Conservation (phyloP, 2,888 invertebrate species). For the Eurois occulta region DNA sequence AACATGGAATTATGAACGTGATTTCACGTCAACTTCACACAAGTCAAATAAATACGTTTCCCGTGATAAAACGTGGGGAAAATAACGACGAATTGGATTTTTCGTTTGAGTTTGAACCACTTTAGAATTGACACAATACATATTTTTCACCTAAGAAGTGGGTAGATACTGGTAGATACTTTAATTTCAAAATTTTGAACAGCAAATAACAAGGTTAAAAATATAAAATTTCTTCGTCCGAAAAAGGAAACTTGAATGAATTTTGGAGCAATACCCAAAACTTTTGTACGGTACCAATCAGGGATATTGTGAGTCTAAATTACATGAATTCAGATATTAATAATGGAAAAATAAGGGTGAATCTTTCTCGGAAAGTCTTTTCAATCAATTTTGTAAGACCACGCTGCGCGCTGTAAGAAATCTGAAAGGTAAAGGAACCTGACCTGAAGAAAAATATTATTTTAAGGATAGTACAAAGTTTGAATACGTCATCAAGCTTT, state of each 20-base stretch:
- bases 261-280: constrained; percentile 28
- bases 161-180: background rate
- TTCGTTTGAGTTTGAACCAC: constrained; percentile 13
- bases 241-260: constrained; percentile 28
- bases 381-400: background rate
- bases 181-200: constrained; percentile 23
- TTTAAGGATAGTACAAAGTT: background rate
- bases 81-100: constrained; percentile 34
- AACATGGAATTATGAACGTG: constrained; percentile 51
- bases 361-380: background rate
- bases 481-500: background rate
- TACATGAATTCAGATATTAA: constrained; percentile 44
- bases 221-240: constrained; percentile 25
- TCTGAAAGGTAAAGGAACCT: background rate
- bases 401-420: background rate
- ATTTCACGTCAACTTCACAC: constrained; percentile 49
- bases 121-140: constrained; percentile 1
- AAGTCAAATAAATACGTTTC: constrained; percentile 46
- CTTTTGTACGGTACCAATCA: constrained; percentile 54
- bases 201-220: constrained; percentile 17
- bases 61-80: constrained; percentile 8
- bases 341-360: constrained; percentile 25
- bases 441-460: background rate
- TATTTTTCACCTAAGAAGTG: background rate
- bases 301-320: constrained; percentile 50